Conservation (phyloP, 2,113 vertebrate species). For the Brevimyrus niger region DNA sequence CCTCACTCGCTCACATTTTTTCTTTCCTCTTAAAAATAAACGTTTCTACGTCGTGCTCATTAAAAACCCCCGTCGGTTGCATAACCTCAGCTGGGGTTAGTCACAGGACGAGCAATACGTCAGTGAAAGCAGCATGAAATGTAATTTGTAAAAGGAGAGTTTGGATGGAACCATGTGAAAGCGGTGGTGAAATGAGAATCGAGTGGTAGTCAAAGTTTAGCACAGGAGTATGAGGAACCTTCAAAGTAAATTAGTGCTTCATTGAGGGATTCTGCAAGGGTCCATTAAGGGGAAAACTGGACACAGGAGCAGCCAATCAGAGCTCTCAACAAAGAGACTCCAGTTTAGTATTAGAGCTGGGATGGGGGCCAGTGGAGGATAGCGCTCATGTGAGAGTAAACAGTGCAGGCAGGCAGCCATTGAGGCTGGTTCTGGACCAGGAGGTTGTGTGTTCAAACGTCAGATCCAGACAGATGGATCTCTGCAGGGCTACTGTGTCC, state of each 20-base stretch:
- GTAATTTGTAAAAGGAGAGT: slow-evolving; percentile 3
- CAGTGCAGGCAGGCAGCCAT: background rate
- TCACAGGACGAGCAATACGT: too few relatives aligned
- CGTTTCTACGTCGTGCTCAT: background rate
- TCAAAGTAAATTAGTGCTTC: background rate
- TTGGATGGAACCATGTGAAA: background rate
- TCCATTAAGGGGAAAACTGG: background rate
- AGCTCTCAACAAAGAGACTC: background rate
- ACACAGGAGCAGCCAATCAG: background rate
- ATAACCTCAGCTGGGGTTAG: background rate
- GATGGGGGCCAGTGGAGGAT: background rate
- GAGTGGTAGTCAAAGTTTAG: too few relatives aligned
- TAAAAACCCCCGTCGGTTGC: background rate
- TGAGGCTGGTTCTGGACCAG: background rate
- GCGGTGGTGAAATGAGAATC: background rate
- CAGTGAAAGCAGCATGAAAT: background rate
- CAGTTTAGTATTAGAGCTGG: background rate
- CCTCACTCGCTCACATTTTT: background rate
- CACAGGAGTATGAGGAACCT: background rate
- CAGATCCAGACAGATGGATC: background rate
- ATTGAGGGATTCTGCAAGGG: background rate
- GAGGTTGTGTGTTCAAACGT: background rate
- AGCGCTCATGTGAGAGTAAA: background rate
- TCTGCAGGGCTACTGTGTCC: background rate
- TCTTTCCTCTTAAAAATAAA: slow-evolving; percentile 2